Conservation (phyloP, 2,797 vertebrate species). For the Rhinichthys osculus region DNA sequence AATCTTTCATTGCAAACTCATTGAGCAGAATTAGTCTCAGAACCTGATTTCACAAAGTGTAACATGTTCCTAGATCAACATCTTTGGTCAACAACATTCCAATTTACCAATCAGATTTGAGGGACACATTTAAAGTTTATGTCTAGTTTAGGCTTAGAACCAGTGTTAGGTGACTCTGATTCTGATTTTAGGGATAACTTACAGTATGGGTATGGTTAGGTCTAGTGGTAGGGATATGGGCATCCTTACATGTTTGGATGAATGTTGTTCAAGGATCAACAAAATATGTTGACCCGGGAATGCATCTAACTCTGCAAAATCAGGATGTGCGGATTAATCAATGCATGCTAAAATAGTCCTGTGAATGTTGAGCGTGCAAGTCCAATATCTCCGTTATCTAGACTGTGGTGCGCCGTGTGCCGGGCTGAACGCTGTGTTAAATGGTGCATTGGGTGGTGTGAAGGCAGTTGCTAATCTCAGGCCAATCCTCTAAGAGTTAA, state of each 20-base stretch:
- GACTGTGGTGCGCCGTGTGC: not conserved
- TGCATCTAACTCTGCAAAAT: not conserved
- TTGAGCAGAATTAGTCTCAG: not conserved
- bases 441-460: slow-evolving; percentile 40
- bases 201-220: not conserved
- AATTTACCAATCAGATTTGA: not conserved
- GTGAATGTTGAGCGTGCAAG: not conserved
- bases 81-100: not conserved
- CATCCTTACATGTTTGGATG: not conserved
- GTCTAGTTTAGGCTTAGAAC: not conserved
- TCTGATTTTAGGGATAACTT: not conserved
- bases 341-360: not conserved
- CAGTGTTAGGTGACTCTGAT: not conserved
- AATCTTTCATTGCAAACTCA: not conserved
- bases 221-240: not conserved
- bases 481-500: slow-evolving; percentile 64
- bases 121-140: not conserved
- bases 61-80: not conserved
- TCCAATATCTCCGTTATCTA: slow-evolving; percentile 4
- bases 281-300: not conserved
- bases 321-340: not conserved
- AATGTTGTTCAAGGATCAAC: not conserved
- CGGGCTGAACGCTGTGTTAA: slow-evolving; percentile 28
- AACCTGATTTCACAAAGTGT: not conserved
- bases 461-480: slow-evolving; percentile 57